Evolutionary conservation across 2,888 invertebrate species (phyloP).

Genomic region (Caenorhabditis sinica): DNA sequence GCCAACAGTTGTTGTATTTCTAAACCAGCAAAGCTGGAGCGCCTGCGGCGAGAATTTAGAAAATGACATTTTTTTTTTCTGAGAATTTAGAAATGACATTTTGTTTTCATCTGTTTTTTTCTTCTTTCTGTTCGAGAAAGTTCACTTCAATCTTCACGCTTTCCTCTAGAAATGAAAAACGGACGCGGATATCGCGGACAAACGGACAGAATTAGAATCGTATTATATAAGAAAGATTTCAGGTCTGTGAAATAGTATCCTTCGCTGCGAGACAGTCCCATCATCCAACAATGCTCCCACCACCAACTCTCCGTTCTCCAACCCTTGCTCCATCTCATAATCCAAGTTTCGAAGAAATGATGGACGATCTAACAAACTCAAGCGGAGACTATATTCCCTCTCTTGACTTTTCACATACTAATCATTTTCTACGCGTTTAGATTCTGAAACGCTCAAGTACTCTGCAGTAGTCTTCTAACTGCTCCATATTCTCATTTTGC

Average conservation of each 20-base stretch:
- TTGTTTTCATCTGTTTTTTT: too few relatives aligned
- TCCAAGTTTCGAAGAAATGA: conserved; percentile 27
- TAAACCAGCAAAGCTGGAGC: too few relatives aligned
- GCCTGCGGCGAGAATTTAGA: too few relatives aligned
- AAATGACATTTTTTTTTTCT: too few relatives aligned
- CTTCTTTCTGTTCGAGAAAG: too few relatives aligned
- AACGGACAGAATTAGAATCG: too few relatives aligned
- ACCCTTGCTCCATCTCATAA: conserved; percentile 7
- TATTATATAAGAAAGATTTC: background rate
- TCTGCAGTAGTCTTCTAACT: conserved; percentile 8
- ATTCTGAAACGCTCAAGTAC: background rate
- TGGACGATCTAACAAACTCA: conserved; percentile 31
- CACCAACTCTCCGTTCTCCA: conserved; percentile 37
- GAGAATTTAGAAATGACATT: too few relatives aligned
- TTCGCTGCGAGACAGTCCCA: conserved; percentile 36
- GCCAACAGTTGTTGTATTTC: too few relatives aligned
- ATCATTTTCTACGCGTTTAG: conserved; percentile 60
- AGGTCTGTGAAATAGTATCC: conserved; percentile 56
- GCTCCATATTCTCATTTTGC: conserved; percentile 37
- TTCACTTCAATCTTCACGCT: too few relatives aligned
- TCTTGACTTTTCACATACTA: conserved; percentile 49
- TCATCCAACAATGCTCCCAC: conserved; percentile 8
- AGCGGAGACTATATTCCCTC: conserved; percentile 25
- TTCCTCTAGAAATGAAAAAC: too few relatives aligned
- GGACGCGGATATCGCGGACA: too few relatives aligned